Percentiles rank a stretch among this genome's conserved stretches.
phyloP scores from a whole-genome alignment of 2,113 vertebrate species.

The Grammomys surdaster region DNA sequence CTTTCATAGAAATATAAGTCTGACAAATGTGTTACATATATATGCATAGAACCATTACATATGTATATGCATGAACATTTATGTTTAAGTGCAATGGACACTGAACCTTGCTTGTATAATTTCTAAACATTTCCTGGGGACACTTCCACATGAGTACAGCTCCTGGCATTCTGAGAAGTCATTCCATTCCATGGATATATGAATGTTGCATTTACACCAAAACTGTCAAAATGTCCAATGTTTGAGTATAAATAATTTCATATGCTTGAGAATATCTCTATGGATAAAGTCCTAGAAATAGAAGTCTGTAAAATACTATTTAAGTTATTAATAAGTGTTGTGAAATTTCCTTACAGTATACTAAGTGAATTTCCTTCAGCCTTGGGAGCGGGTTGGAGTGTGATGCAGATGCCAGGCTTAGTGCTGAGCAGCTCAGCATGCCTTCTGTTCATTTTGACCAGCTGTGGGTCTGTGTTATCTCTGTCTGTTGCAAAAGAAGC shows the following conservation, averaged over 20 bases:
- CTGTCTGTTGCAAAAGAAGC: too few species aligned
- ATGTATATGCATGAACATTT: neutral
- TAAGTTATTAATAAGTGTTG: slow-evolving; percentile 41
- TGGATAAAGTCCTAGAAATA: neutral
- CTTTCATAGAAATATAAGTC: neutral
- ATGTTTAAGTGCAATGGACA: neutral
- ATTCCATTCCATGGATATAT: neutral
- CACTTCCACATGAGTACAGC: neutral
- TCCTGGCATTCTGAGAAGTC: slow-evolving; percentile 4
- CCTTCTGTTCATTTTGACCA: neutral
- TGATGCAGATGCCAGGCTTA: fast-evolving
- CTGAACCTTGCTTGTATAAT: neutral
- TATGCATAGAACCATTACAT: neutral
- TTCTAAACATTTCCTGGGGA: neutral
- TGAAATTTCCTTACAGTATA: neutral
- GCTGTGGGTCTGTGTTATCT: neutral
- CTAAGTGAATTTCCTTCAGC: neutral
- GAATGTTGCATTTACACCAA: neutral
- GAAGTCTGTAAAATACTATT: neutral
- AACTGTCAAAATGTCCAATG: neutral
- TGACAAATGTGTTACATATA: neutral
- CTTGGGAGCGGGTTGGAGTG: neutral
- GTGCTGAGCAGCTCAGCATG: too few species aligned
- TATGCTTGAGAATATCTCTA: neutral
- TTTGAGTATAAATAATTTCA: neutral